phyloP scores from a whole-genome alignment of 2,113 vertebrate genomes.

The Larimichthys crocea region DNA sequence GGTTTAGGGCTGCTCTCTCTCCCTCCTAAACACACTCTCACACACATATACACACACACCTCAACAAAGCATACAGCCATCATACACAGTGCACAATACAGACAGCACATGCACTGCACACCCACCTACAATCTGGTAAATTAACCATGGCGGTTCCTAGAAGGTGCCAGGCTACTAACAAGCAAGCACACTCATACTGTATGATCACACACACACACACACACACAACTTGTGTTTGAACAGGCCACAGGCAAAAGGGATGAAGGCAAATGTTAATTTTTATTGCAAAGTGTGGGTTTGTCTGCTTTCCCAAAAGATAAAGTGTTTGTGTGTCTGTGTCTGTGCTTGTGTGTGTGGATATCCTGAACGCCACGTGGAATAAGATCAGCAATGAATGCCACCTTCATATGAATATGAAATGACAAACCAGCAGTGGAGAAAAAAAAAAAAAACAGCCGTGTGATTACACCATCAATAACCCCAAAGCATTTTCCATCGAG shows the following conservation, averaged over 20 bases:
- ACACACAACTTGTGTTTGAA: slow-evolving; percentile 49
- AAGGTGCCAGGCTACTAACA: slow-evolving; percentile 44
- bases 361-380: neutral
- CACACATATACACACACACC: neutral
- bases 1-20: slow-evolving; percentile 17
- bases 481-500: slow-evolving; percentile 49
- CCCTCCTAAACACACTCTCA: neutral
- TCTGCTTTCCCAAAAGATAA: slow-evolving; percentile 46
- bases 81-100: neutral
- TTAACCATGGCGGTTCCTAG: slow-evolving; percentile 44
- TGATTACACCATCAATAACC: slow-evolving; percentile 48
- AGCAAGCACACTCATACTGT: slow-evolving; percentile 45
- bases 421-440: neutral
- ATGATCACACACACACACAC: slow-evolving; percentile 18
- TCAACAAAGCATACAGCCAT: neutral
- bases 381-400: neutral
- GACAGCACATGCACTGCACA: slow-evolving; percentile 41
- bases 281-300: slow-evolving; percentile 37
- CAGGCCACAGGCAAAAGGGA: slow-evolving; percentile 34
- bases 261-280: slow-evolving; percentile 36
- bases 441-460: neutral
- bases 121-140: slow-evolving; percentile 52
- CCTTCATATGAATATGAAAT: slow-evolving; percentile 24
- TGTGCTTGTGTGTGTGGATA: neutral
- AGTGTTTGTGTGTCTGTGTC: neutral